Base-by-base conservation (phyloP, 1,140 invertebrate species). In the Musca domestica region DNA sequence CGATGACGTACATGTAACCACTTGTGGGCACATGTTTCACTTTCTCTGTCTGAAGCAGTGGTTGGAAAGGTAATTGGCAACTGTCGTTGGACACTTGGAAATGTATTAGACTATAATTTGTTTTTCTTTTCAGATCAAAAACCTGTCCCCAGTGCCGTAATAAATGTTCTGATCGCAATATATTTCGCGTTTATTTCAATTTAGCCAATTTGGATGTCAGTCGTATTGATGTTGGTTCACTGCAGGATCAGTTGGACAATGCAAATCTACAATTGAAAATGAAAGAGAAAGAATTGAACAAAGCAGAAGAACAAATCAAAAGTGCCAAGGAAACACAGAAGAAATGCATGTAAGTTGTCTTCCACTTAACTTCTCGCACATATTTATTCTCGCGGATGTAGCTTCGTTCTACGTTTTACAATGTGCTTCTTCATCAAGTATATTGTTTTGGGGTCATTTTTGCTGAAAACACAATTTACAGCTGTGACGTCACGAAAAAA, bases 11-110 rank as follows among this genome's bases (percentile, higher is more conserved):
- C 85, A 83, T 73, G 82, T 83, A n/a, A 91, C 88, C 5, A 83
- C 81, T 70, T 91, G 90, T 81, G 90, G 89, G 4, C 90, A 92
- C 78, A 78, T 90, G 67, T 91, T 91, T 76, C 90, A 92, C 74
- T 82, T 85, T 66, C 71, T 76, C 1, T 91, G 90, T 72, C 80
- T 91, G 2, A 81, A 82, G n/a, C 83, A 87, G 70, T 92, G 90
- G 90, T 83, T 91, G 9, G 85, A 87, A 74, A 87, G 87, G 89
- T 91, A 84, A 17, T 46, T 30, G 7, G 48, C 12, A 2, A 30
- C 12, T n/a, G 5, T 15, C 10, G n/a, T 20, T 61, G 30, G 12
- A 20, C 22, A 10, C n/a, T 61, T 61, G 56, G 3, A 23, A n/a
- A 54, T 27, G 20, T 41, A 20, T 52, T 30, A 20, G 20, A 47